Evolutionary conservation across 1,140 invertebrate species (phyloP).

Genomic region (Drosophila oshimai): DNA sequence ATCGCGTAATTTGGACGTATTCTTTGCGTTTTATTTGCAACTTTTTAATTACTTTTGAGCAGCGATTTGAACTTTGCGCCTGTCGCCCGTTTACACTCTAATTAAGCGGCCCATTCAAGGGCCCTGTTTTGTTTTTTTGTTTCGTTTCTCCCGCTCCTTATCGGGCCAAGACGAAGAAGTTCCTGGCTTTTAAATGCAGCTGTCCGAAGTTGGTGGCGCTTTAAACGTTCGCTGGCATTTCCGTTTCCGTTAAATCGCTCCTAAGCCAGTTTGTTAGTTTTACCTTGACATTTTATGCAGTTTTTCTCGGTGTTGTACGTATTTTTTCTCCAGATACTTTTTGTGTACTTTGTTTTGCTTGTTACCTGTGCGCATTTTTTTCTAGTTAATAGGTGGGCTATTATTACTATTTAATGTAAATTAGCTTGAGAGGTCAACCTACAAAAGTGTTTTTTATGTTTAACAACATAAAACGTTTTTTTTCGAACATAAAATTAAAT

Average conservation of each 20-base stretch:
- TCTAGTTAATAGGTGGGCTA: too few species aligned
- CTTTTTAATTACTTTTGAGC: slow-evolving; percentile 81
- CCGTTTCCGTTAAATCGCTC: slow-evolving; percentile 63
- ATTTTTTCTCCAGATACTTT: slow-evolving; percentile 9
- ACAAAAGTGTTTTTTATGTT: too few species aligned
- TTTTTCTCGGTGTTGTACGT: slow-evolving; percentile 46
- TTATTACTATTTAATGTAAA: too few species aligned
- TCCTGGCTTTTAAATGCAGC: slow-evolving; percentile 48
- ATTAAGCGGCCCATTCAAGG: slow-evolving; percentile 66
- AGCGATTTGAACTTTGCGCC: slow-evolving; percentile 75
- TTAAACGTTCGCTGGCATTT: slow-evolving; percentile 65
- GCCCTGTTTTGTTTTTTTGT: slow-evolving; percentile 39
- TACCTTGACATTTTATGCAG: slow-evolving; percentile 73
- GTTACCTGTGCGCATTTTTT: slow-evolving; percentile 47
- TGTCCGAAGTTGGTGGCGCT: slow-evolving; percentile 40
- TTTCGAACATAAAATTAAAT: too few species aligned
- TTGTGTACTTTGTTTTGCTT: slow-evolving; percentile 55
- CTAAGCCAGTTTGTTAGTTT: slow-evolving; percentile 67
- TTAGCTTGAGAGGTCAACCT: too few species aligned
- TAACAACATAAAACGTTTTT: too few species aligned
- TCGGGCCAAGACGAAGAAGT: slow-evolving; percentile 43
- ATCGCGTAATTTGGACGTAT: slow-evolving; percentile 69
- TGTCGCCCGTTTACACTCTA: slow-evolving; percentile 60
- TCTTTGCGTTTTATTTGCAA: slow-evolving; percentile 58
- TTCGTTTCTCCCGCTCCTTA: slow-evolving; percentile 29